Conservation (phyloP, 2,888 invertebrate species). For the Mycalesis mineus region DNA sequence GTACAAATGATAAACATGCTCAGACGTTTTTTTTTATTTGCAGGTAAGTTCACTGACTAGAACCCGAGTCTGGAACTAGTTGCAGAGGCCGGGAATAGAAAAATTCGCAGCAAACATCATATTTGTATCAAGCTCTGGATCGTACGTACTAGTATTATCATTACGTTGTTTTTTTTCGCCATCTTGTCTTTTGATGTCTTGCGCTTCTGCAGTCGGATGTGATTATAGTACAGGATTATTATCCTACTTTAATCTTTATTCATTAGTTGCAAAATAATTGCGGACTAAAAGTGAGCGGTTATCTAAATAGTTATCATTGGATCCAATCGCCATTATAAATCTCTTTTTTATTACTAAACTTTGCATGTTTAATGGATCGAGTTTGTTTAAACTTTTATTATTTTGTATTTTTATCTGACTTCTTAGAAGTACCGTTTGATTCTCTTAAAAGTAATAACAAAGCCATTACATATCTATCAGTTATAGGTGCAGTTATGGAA, state of each 20-base stretch:
- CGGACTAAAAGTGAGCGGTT: conserved; percentile 1
- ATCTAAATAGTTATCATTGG: conserved; percentile 13
- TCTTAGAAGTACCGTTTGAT: not conserved
- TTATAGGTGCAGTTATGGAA: too few relatives aligned
- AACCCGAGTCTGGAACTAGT: conserved; percentile 29
- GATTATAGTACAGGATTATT: conserved; percentile 25
- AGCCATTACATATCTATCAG: not conserved
- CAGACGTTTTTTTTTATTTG: conserved; percentile 29
- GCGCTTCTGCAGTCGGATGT: conserved; percentile 23
- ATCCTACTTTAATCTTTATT: conserved; percentile 20
- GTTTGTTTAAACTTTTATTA: not conserved
- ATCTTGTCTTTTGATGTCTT: conserved; percentile 20
- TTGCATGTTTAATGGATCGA: conserved; percentile 1
- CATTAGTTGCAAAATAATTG: conserved; percentile 16
- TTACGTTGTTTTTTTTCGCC: conserved; percentile 24
- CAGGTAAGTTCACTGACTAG: conserved; percentile 36
- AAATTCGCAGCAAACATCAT: conserved; percentile 31
- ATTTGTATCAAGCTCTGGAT: conserved; percentile 27
- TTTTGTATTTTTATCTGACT: not conserved
- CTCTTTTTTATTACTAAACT: conserved; percentile 1
- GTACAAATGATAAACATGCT: conserved; percentile 22
- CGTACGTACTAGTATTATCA: conserved; percentile 26
- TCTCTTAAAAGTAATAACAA: not conserved
- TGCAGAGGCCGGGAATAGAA: conserved; percentile 31
- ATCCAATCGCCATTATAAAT: conserved; percentile 1